phyloP scores from a whole-genome alignment of 2,113 vertebrate genomes.

The Pteropus alecto region DNA sequence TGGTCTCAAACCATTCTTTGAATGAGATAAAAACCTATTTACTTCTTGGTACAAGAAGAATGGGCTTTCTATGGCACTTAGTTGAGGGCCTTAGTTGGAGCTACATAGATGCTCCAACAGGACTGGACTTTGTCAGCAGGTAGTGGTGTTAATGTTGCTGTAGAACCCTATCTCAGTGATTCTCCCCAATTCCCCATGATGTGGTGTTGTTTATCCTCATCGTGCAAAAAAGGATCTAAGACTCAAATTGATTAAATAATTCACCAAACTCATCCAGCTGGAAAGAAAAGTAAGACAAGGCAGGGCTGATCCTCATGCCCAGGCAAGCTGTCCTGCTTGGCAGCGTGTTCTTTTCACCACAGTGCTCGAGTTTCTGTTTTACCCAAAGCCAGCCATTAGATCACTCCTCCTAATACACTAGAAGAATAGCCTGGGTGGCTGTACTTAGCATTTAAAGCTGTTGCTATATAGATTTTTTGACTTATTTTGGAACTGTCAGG shows the following conservation, averaged over 20 bases:
- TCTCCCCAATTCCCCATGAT: neutral
- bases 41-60: neutral
- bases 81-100: neutral
- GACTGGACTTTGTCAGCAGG: neutral
- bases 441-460: neutral
- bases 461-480: neutral
- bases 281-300: neutral
- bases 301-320: neutral
- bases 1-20: neutral
- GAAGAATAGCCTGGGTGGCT: neutral
- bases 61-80: neutral
- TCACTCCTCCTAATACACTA: too few species aligned
- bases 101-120: neutral
- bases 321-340: too few species aligned
- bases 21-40: neutral
- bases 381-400: neutral
- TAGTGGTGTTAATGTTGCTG: neutral
- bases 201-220: neutral
- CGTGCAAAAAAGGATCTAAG: neutral
- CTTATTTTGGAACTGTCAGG: neutral
- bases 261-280: neutral
- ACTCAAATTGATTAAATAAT: neutral
- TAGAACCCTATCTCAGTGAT: neutral
- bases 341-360: neutral
- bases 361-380: neutral